Conservation (phyloP, 2,113 vertebrate genomes). For the Danio rerio region DNA sequence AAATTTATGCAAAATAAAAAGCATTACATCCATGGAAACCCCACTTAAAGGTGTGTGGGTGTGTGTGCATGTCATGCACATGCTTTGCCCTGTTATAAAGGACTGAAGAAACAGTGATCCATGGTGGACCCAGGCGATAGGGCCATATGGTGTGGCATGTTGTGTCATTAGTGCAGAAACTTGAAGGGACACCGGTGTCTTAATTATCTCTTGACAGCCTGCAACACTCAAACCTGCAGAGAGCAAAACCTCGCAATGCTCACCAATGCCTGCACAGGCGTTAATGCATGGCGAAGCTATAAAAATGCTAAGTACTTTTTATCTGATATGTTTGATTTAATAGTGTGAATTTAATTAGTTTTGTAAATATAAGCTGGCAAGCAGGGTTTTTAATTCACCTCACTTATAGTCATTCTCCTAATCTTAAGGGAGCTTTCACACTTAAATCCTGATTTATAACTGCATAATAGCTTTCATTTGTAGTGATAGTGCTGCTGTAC, state of each 20-base stretch:
- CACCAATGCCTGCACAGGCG: conserved; percentile 35
- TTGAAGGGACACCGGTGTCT: conserved; percentile 56
- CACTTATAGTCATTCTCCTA: conserved; percentile 44
- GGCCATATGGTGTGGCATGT: conserved; percentile 61
- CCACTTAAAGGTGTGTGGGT: not conserved
- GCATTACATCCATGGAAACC: not conserved
- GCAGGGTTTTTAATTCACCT: conserved; percentile 37
- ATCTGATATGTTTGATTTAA: conserved; percentile 52
- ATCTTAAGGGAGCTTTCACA: conserved; percentile 35
- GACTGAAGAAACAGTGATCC: conserved; percentile 47
- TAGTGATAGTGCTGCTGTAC: not conserved
- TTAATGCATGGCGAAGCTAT: conserved; percentile 55
- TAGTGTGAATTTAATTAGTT: conserved; percentile 56
- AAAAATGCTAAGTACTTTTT: conserved; percentile 53
- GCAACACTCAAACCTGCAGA: conserved; percentile 48
- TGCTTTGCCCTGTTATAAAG: conserved; percentile 48
- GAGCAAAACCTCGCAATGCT: conserved; percentile 52
- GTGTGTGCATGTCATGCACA: conserved; percentile 14
- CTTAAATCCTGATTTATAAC: conserved; percentile 37
- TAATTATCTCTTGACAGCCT: conserved; percentile 60
- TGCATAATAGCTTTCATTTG: not conserved
- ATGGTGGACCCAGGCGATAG: conserved; percentile 45
- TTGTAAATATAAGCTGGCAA: conserved; percentile 47
- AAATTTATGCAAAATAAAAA: too few relatives aligned
- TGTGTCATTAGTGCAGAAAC: conserved; percentile 59